phyloP scores from a whole-genome alignment of 2,888 invertebrate species.

The Sphinx pinastri region DNA sequence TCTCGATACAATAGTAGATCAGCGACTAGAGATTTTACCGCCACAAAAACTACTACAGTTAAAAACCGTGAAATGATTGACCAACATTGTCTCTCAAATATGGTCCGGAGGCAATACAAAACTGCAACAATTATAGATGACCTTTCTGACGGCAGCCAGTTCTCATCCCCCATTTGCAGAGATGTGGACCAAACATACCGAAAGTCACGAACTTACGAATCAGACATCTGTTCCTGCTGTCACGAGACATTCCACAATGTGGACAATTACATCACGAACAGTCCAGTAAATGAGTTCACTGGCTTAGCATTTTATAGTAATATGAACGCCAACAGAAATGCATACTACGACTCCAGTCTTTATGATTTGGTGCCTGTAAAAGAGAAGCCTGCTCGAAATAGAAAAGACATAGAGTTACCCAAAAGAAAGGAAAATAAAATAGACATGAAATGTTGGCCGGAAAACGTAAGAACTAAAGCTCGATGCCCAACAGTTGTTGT shows the following conservation, averaged over 20 bases:
- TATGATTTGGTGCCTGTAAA: conserved; percentile 72
- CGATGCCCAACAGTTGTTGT: conserved; percentile 37
- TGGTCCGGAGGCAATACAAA: conserved; percentile 61
- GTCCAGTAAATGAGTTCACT: conserved; percentile 29
- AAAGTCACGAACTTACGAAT: conserved; percentile 37
- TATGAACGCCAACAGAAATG: conserved; percentile 40
- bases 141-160: conserved; percentile 55
- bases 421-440: conserved; percentile 46
- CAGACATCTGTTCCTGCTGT: conserved; percentile 67
- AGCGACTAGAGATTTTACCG: neutral
- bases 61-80: conserved; percentile 30
- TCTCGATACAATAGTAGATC: neutral
- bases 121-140: conserved; percentile 46
- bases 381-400: conserved; percentile 53
- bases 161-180: conserved; percentile 66
- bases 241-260: conserved; percentile 61
- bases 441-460: conserved; percentile 47
- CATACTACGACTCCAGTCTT: conserved; percentile 64
- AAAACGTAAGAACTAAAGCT: conserved; percentile 45
- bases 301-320: conserved; percentile 32
- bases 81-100: conserved; percentile 49
- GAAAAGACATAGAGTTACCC: conserved; percentile 40
- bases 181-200: conserved; percentile 42
- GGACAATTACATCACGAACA: conserved; percentile 50
- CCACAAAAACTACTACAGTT: neutral